Percentiles rank a stretch among this genome's conserved stretches.
These are phyloP conservation scores for Onychostoma macrolepis DNA, from an alignment of 2,113 vertebrate species.

Conservation along the genomic window DNA sequence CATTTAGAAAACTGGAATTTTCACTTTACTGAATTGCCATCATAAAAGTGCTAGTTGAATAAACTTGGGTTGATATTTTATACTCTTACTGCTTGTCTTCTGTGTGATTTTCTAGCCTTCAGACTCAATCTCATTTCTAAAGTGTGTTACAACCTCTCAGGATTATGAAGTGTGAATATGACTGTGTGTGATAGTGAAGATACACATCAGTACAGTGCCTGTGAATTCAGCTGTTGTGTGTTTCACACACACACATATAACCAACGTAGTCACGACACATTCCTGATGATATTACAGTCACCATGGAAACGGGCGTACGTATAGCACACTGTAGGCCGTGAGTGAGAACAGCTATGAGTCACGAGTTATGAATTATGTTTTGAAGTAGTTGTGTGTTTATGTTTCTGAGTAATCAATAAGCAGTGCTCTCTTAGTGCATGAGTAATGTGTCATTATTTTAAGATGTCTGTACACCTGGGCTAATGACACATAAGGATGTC, in stretches of 20 bases:
- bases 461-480: not conserved
- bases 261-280: slow-evolving; percentile 29
- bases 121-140: not conserved
- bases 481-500: not conserved
- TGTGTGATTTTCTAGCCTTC: not conserved
- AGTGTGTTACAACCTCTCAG: slow-evolving; percentile 13
- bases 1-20: not conserved
- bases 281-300: slow-evolving; percentile 36
- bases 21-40: not conserved
- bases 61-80: slow-evolving; percentile 27
- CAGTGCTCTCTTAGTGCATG: slow-evolving; percentile 5
- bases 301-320: slow-evolving; percentile 55
- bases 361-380: slow-evolving; percentile 50
- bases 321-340: slow-evolving; percentile 54
- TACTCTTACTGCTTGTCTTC: not conserved
- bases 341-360: slow-evolving; percentile 52
- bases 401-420: slow-evolving; percentile 50
- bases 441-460: slow-evolving; percentile 19
- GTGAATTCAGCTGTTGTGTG: not conserved
- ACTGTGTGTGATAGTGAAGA: slow-evolving; percentile 1
- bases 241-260: not conserved
- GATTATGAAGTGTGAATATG: not conserved
- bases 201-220: slow-evolving; percentile 2
- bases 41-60: not conserved
- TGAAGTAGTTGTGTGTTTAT: slow-evolving; percentile 46